phyloP scores from a whole-genome alignment of 92 coral and sea anemone species.

The Umimayanthus chanpuru region DNA sequence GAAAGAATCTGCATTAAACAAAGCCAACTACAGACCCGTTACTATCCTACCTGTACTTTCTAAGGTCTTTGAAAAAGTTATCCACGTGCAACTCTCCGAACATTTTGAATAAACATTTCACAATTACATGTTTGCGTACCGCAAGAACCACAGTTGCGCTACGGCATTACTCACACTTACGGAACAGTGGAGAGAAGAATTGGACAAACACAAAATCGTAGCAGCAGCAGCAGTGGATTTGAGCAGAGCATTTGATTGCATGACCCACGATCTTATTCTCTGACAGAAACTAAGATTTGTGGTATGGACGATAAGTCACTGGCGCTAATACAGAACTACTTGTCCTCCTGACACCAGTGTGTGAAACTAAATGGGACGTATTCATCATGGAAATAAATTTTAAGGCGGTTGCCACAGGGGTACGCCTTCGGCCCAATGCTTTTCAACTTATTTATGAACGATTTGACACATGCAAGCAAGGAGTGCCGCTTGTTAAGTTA shows the following conservation, averaged over 20 bases:
- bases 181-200: constrained; percentile 29
- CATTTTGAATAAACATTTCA: constrained; percentile 20
- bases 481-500: neutral
- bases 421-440: constrained; percentile 3
- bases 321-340: constrained; percentile 43
- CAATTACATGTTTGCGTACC: constrained; percentile 35
- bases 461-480: constrained; percentile 1
- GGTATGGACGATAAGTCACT: constrained; percentile 47
- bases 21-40: no score
- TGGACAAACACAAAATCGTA: constrained; percentile 6
- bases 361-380: constrained; percentile 43
- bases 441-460: constrained; percentile 28
- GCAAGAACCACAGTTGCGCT: constrained; percentile 32
- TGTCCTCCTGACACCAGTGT: constrained; percentile 52
- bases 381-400: neutral
- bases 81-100: constrained; percentile 32
- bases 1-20: no score
- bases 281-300: neutral
- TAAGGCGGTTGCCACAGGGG: neutral
- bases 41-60: neutral
- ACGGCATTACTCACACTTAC: constrained; percentile 36
- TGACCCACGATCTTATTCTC: constrained; percentile 52
- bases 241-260: constrained; percentile 63
- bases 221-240: constrained; percentile 50
- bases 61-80: constrained; percentile 31